These are phyloP conservation scores for Tor tambroides DNA, from an alignment of 2,113 vertebrate species.

Conservation along the genomic window DNA sequence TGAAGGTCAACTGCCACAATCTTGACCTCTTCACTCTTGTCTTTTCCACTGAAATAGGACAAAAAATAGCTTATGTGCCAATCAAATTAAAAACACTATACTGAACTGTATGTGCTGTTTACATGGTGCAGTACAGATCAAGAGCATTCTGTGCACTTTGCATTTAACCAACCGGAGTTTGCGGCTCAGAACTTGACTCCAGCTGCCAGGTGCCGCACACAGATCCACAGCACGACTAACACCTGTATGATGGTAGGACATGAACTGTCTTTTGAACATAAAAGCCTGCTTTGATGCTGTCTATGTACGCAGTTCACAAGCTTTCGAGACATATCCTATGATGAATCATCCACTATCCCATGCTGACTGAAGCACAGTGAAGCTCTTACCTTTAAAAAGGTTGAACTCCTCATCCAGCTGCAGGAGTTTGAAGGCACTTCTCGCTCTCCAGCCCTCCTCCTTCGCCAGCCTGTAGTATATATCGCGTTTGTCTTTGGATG, in stretches of 20 bases:
- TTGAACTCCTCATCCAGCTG: conserved; percentile 87
- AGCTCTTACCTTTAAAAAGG: conserved; percentile 79
- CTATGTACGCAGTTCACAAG: background rate
- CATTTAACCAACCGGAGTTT: conserved; percentile 80
- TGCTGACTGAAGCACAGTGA: background rate
- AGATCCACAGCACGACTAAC: conserved; percentile 86
- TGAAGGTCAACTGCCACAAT: conserved; percentile 92
- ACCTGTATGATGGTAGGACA: conserved; percentile 66
- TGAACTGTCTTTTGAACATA: background rate
- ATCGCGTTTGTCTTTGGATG: conserved; percentile 91
- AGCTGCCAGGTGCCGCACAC: conserved; percentile 91
- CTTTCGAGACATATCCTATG: background rate
- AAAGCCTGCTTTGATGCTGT: background rate
- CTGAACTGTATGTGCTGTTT: background rate
- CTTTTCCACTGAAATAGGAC: conserved; percentile 42
- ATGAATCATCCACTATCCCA: background rate
- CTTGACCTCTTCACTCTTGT: conserved; percentile 71
- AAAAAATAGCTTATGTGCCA: background rate
- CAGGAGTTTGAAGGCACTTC: conserved; percentile 90
- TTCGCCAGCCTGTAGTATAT: conserved; percentile 92
- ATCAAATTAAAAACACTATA: background rate
- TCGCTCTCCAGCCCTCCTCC: conserved; percentile 89
- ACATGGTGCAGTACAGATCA: too few species aligned
- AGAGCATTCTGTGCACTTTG: background rate
- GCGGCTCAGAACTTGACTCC: conserved; percentile 88